Base-by-base conservation (phyloP, 2,888 invertebrate genomes). In the Agonum fuliginosum region DNA sequence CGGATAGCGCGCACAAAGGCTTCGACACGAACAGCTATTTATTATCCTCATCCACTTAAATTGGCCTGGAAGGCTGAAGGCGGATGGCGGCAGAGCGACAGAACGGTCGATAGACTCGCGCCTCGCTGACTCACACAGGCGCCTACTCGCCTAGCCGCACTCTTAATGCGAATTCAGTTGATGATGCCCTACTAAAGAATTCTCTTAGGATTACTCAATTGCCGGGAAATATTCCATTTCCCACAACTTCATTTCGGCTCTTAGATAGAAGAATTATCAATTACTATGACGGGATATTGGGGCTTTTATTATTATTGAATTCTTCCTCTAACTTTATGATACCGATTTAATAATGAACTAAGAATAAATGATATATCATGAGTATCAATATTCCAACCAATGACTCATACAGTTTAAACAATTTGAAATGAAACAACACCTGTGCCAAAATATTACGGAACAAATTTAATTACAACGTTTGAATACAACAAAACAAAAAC, bases 21-120 rank as follows among this genome's bases (percentile, higher is more conserved):
- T 62, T 62, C 58, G 58, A 30, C 58, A 17, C 30, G 58, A 62
- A 14, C 27, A 54, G 54, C 58, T 62, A 62, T 62, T 62, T 62
- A 62, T 62, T 62, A 62, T 62, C 58, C 27, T 30, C 58, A 62
- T 34, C 58, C 58, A 62, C 58, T 62, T 62, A 62, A 27, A 62
- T 27, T 46, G 46, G 17, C 46, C 46, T 46, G 4, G 30, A 30
- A 3, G n/a, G n/a, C n/a, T n/a, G n/a, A n/a, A n/a, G n/a, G n/a
- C n/a, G n/a, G n/a, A 30, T 30, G 4, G 30, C 30, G 8, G 30
- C 46, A 4, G 46, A 17, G 46, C 14, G 46, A 12, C 8, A 17
- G 14, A 17, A 17, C 30, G 58, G 58, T 62, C 58, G 58, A 62
- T 62, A 30, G 14, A 17, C 3, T n/a, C n/a, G 17, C 5, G 46